Conservation (phyloP, 2,797 vertebrate species). For the Pitangus sulphuratus region DNA sequence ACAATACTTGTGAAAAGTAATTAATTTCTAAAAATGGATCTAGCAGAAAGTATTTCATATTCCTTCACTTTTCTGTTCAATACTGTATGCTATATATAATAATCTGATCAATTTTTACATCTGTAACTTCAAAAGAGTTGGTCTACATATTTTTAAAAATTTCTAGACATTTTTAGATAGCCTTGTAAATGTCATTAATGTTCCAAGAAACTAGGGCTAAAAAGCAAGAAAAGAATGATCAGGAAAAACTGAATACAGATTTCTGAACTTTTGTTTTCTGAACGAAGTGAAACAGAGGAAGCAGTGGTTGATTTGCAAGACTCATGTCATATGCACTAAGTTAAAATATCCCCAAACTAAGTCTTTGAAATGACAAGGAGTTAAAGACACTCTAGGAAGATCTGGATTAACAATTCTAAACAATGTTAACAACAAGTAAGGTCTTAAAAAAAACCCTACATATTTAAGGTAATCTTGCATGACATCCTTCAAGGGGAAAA, state of each 20-base stretch:
- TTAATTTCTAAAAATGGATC: not conserved
- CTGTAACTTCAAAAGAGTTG: not conserved
- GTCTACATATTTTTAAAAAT: not conserved
- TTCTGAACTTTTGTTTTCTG: not conserved
- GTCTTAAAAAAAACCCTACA: conserved; percentile 72
- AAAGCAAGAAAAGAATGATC: not conserved
- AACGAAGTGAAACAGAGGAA: not conserved
- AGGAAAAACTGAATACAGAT: not conserved
- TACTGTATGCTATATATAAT: not conserved
- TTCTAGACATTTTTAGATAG: not conserved
- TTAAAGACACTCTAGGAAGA: not conserved
- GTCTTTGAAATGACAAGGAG: not conserved
- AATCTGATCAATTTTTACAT: not conserved
- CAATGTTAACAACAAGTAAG: not conserved
- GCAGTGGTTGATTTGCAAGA: not conserved
- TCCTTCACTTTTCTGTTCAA: not conserved
- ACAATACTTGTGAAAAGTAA: not conserved
- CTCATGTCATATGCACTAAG: not conserved
- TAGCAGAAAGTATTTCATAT: not conserved
- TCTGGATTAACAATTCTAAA: not conserved
- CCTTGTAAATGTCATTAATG: not conserved
- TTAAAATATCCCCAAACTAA: not conserved
- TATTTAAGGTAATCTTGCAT: conserved; percentile 93
- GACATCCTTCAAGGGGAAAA: conserved; percentile 84
- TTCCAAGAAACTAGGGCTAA: not conserved